Evolutionary conservation across 2,888 invertebrate species (phyloP).

Genomic region (Amblyteles armatorius): DNA sequence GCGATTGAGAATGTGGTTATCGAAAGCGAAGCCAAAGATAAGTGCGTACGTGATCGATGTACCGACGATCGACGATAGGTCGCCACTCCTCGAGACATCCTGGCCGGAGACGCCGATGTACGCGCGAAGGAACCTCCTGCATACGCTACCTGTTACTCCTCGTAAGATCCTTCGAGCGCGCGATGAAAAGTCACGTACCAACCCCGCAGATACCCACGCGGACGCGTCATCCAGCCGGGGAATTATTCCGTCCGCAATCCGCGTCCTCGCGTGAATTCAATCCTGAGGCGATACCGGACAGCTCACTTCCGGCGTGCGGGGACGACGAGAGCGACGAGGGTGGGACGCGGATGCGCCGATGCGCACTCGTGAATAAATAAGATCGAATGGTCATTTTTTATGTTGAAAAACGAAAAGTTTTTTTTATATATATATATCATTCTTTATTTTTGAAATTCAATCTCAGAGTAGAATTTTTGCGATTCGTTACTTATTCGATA

Average conservation of each 20-base stretch:
- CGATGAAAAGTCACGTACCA: constrained; percentile 43
- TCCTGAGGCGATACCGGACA: neutral
- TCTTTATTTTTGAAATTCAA: neutral
- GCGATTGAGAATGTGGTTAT: constrained; percentile 68
- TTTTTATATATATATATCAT: neutral
- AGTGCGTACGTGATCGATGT: constrained; percentile 70
- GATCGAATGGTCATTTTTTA: no score
- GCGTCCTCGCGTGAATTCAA: constrained; percentile 42
- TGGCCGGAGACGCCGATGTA: constrained; percentile 14
- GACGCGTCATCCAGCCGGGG: constrained; percentile 31
- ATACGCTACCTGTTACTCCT: constrained; percentile 61
- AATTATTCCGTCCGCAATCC: constrained; percentile 46
- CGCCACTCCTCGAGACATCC: constrained; percentile 34
- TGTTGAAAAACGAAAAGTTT: no score
- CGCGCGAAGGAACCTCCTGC: constrained; percentile 19
- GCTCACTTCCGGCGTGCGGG: constrained; percentile 36
- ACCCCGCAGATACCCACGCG: neutral
- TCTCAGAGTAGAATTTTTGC: constrained; percentile 35
- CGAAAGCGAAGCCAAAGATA: constrained; percentile 70
- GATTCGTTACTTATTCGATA: constrained; percentile 46
- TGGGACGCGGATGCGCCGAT: neutral
- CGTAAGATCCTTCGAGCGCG: constrained; percentile 14
- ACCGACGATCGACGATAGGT: constrained; percentile 55
- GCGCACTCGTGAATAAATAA: constrained; percentile 4
- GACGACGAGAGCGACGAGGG: neutral